Evolutionary conservation across 2,888 invertebrate genomes (phyloP).

Genomic region (Brachypalpus laphriformis): DNA sequence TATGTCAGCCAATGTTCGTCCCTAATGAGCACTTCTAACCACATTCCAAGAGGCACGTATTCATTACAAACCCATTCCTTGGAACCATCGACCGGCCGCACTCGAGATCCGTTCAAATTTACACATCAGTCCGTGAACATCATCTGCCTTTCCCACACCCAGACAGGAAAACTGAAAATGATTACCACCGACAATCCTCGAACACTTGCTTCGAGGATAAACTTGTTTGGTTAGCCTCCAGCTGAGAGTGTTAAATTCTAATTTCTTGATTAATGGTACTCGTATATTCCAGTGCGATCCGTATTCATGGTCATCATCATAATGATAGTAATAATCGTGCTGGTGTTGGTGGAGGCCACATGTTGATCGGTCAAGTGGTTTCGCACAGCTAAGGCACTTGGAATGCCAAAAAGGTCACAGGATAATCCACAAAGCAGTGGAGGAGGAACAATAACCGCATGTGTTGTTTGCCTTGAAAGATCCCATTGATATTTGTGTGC

Average conservation of each 20-base stretch:
- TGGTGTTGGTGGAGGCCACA: slow-evolving; percentile 30
- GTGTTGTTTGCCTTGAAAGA: slow-evolving; percentile 19
- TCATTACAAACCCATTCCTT: background rate
- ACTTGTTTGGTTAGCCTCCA: slow-evolving; percentile 68
- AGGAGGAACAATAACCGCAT: slow-evolving; percentile 38
- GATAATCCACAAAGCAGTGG: background rate
- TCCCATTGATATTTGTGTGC: slow-evolving; percentile 13
- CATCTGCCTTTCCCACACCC: background rate
- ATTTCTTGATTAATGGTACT: slow-evolving; percentile 72
- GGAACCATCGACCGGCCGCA: background rate
- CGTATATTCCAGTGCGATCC: slow-evolving; percentile 54
- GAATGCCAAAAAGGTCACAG: slow-evolving; percentile 28
- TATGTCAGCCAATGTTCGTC: slow-evolving; percentile 36
- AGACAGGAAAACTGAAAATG: background rate
- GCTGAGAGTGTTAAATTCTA: slow-evolving; percentile 72
- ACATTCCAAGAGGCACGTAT: slow-evolving; percentile 28
- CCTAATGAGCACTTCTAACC: slow-evolving; percentile 47
- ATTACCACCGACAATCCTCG: slow-evolving; percentile 31
- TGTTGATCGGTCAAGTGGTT: slow-evolving; percentile 55
- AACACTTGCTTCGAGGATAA: slow-evolving; percentile 42
- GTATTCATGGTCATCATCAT: slow-evolving; percentile 46
- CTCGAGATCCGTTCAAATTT: slow-evolving; percentile 41
- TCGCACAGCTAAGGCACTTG: background rate
- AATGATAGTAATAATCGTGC: slow-evolving; percentile 19
- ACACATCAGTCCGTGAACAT: slow-evolving; percentile 60